A percentile compares a stretch with the other conserved stretches of the same genome.
Evolutionary conservation across 64 coral and sea anemone genomes (phyloP).

Genomic region (Dendrophyllia cribrosa): DNA sequence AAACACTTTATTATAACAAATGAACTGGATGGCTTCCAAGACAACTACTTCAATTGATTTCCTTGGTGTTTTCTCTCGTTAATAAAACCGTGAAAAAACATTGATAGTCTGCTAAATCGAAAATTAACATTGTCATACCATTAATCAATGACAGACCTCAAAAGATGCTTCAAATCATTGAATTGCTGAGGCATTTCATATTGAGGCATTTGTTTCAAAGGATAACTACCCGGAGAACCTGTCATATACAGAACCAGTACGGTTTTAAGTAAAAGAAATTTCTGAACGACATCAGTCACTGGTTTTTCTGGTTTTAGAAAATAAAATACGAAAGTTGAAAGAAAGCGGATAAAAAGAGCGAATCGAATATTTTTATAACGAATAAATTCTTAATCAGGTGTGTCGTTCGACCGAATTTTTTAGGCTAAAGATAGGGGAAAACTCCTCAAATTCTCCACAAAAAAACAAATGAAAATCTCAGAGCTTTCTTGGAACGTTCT

Average conservation of each 20-base stretch:
- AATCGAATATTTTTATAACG: not conserved
- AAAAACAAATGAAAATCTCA: not conserved
- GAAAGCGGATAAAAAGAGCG: not conserved
- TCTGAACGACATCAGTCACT: not conserved
- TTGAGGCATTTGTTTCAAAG: not conserved
- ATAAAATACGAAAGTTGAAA: not conserved
- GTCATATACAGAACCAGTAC: no score
- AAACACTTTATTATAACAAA: not conserved
- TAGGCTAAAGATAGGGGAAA: not conserved
- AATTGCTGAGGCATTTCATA: not conserved
- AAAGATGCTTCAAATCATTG: not conserved
- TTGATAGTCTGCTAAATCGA: not conserved
- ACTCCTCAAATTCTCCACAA: not conserved
- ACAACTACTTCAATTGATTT: not conserved
- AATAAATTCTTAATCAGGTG: slow-evolving; percentile 56
- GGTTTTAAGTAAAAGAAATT: no score
- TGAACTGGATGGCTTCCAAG: not conserved
- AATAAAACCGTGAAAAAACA: not conserved
- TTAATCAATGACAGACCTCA: not conserved
- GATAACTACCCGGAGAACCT: no score
- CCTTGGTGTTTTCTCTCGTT: not conserved
- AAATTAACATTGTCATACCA: not conserved
- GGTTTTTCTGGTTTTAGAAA: not conserved
- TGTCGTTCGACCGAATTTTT: not conserved
- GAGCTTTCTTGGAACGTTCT: not conserved